Base-by-base conservation (phyloP, 1,140 invertebrate species). In the Hycleus cichorii region DNA sequence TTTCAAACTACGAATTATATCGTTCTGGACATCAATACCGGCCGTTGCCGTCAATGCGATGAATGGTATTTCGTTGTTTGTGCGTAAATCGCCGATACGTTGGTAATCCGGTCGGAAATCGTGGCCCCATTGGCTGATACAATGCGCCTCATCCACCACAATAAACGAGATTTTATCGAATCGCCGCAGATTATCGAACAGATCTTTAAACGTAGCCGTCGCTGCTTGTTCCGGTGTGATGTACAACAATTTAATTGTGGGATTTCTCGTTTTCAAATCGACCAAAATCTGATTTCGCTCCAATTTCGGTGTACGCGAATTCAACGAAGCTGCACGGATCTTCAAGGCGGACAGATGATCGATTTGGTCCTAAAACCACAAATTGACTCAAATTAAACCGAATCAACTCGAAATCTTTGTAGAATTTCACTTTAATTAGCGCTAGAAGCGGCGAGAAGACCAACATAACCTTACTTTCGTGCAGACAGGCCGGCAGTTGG, bases 41-140 rank as follows among this genome's bases (percentile, higher is more conserved):
- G 93, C 93, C 0, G 97, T 99, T 3, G 97, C 97, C 18, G 97
- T 99, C n/a, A 98, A 72, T 0, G 94, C 95, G 24, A 98, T 81
- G 79, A 85, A 93, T 18, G 88, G 85, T 39, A 95, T 81, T 46
- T 78, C 75, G 44, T 81, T 81, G 72, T 87, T 89, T 49, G 79
- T 74, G 60, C 90, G 77, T 7, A 97, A 72, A 11, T 80, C 66
- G 6, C 89, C 91, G 2, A 98, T 74, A 74, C 89, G 93, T 3
- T 97, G 79, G 74, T 98, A 98, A 74, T 97, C 91, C 1, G 91
- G 91, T 26, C 95, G 78, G 74, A 98, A 98, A 75, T 98, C 95
- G 76, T 98, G 95, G 1, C 95, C 95, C 95, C 95, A 98, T 67
- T 97, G 89, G 69, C 91, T 95, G 0, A 98, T 93, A 79, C 95